Evolutionary conservation across 2,888 invertebrate species (phyloP).

Genomic region (Diaperis boleti): DNA sequence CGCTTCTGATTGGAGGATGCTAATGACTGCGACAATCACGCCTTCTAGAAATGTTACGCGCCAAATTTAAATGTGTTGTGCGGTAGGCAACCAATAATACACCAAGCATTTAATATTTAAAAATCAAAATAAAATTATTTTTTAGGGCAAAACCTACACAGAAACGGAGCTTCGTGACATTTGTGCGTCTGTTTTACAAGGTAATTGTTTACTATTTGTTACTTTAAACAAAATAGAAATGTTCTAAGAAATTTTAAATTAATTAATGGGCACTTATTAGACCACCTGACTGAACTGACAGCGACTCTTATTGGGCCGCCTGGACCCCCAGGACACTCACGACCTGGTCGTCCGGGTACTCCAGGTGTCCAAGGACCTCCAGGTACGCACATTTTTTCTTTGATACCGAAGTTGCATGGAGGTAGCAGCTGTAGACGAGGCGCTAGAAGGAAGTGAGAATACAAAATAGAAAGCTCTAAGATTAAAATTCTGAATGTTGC

Average conservation of each 20-base stretch:
- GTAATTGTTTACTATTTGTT: no score
- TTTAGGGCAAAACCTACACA: constrained; percentile 74
- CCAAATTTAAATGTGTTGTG: constrained; percentile 4
- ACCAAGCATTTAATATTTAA: not conserved
- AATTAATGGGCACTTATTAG: no score
- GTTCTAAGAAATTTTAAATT: no score
- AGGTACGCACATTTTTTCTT: no score
- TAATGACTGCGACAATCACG: constrained; percentile 19
- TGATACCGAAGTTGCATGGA: no score
- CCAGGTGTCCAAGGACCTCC: constrained; percentile 77
- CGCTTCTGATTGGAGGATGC: constrained; percentile 13
- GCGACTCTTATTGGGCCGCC: constrained; percentile 74
- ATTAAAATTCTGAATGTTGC: no score
- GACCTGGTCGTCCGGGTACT: constrained; percentile 77
- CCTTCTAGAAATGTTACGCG: not conserved
- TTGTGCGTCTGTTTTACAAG: constrained; percentile 83
- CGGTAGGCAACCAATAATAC: not conserved
- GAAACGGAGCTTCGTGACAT: constrained; percentile 85
- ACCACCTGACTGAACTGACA: constrained; percentile 79
- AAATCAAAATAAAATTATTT: not conserved
- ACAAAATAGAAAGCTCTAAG: no score
- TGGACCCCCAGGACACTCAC: constrained; percentile 75
- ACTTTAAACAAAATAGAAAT: no score
- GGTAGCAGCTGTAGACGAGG: no score
- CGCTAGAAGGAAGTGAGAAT: no score